Evolutionary conservation across 2,888 invertebrate genomes (phyloP), one percentile per base, ranked within the genome.

Genomic region (Netelia fuscicornis): DNA sequence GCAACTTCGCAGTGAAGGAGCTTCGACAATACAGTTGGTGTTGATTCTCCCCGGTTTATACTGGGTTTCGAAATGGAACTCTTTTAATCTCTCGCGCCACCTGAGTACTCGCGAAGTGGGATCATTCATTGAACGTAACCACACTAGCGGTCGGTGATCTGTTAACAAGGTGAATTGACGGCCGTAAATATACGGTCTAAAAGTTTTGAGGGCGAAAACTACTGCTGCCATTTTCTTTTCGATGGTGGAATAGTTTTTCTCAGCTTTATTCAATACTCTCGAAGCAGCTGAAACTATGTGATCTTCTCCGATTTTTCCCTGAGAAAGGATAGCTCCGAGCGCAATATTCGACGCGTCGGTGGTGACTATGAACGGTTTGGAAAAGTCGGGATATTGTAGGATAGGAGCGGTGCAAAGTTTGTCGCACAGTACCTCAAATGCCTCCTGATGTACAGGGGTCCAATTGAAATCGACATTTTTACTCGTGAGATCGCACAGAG

Each of bases 261-360:
- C 54, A 6, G 54, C 56, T 6, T 65, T 25, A 9, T 65, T 67
- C 2, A 77, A 52, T 2, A 56, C 56, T 58, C 77, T 11, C 2
- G 48, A 48, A 1, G 65, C 54, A 0, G 65, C 65, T 11, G 17
- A 67, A 5, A 77, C 17, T 11, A 67, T 65, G 17, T 52, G 25
- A 17, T 67, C 77, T 37, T 68, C 42, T 17, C 68, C 77, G 30
- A 65, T 65, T 30, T 30, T 30, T 30, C 30, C 30, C 30, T 30
- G 5, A 0, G 30, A 30, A 5, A 30, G 30, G 6, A 5, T 30
- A 30, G 30, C 30, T 30, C 30, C 30, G 30, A 92, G 89, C n/a
- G 90, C 87, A 25, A 88, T 90, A 67, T 89, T 89, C 62, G 87
- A 89, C 25, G 89, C 92, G 80, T 89, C 92, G 42, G 89, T 93